A percentile compares a stretch with the other conserved stretches of the same genome.
These are phyloP conservation scores for Atethmia centrago DNA, from an alignment of 2,888 invertebrate species.

Conservation along the genomic window DNA sequence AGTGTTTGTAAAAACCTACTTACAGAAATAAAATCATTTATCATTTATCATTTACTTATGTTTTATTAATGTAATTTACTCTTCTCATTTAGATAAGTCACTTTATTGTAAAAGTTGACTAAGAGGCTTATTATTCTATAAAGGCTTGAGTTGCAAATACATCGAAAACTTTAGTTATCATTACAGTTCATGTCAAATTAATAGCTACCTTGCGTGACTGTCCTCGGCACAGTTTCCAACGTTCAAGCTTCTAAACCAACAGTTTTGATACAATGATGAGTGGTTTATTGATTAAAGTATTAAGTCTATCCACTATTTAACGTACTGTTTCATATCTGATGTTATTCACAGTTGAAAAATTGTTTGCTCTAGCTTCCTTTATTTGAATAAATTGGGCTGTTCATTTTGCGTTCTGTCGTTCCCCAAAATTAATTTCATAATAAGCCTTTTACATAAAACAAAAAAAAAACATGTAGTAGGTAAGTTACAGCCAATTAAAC, in stretches of 20 bases:
- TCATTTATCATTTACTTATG: no score
- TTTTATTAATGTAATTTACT: no score
- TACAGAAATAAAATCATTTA: no score
- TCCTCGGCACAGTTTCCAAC: conserved; percentile 78
- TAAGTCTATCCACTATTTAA: conserved; percentile 41
- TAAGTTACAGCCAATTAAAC: no score
- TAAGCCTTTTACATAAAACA: not conserved
- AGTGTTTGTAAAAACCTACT: no score
- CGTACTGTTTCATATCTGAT: conserved; percentile 14
- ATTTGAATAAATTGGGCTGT: not conserved
- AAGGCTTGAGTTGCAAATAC: conserved; percentile 35
- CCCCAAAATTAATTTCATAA: not conserved
- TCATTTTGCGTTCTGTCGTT: not conserved
- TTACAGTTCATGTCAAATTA: conserved; percentile 77
- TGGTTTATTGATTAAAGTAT: conserved; percentile 76
- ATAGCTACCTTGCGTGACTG: conserved; percentile 83
- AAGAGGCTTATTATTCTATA: conserved; percentile 16
- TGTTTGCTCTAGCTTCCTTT: not conserved
- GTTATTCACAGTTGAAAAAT: conserved; percentile 9
- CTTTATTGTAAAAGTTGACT: not conserved
- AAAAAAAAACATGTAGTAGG: no score
- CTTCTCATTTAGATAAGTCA: not conserved
- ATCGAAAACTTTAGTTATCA: conserved; percentile 62
- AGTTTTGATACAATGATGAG: conserved; percentile 75
- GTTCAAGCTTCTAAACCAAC: conserved; percentile 70